Base-by-base conservation (phyloP, 1,140 invertebrate species). In the Dreissena polymorpha region DNA sequence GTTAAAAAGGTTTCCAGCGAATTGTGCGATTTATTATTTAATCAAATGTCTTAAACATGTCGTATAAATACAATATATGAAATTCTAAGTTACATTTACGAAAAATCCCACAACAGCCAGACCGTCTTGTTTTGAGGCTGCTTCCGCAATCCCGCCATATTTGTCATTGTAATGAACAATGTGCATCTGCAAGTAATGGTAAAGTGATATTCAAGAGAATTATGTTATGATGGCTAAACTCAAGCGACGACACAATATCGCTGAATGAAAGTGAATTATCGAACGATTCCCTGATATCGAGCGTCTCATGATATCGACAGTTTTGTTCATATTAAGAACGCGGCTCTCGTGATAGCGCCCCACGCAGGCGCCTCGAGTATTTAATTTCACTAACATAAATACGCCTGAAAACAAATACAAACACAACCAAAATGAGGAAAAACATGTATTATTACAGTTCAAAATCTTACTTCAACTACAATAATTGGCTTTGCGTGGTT, bases 91-190 rank as follows among this genome's bases (percentile, higher is more conserved):
- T 86, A 87, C 96, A 93, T 97, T 95, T 68, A 99, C 94, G 89
- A 99, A 97, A 55, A 98, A 96, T 21, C 97, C 98, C 55, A 99
- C 93, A 0, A 99, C 98, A 10, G 97, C 96, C 12, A 99, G 94
- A 39, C 98, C 98, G 91, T 98, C 97, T 0, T 95, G 94, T 70
- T 97, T 95, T 78, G 95, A 95, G 0, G 96, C 95, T 0, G 98
- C 97, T 90, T 97, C 96, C 3, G 92, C 92, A 87, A 98, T 96
- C 55, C 95, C 95, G 77, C 93, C 92, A 92, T 98, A 99, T 90
- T 94, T 95, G 73, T 95, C 95, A 90, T 99, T 99, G 96, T 97
- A 98, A 91, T 99, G 97, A 0, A 99, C 98, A 83, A 99, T 94
- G 92, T 99, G 97, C 23, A 98, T 93, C 95, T 98, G 96, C 93